Base-by-base conservation (phyloP, 2,888 invertebrate species). In the Cryptus viduatorius region DNA sequence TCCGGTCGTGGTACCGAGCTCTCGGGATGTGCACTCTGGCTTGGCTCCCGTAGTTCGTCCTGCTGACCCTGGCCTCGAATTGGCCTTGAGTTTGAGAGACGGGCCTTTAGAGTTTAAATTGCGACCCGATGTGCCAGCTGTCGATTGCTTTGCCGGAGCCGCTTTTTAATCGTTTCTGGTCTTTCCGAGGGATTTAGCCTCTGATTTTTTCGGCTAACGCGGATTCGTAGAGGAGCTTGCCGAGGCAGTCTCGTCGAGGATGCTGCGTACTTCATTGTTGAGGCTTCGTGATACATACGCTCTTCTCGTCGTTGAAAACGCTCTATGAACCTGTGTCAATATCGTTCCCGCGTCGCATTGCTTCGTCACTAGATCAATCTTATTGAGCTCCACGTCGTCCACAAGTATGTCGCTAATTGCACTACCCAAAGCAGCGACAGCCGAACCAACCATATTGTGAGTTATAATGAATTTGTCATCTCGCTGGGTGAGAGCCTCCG, bases 361-460 rank as follows among this genome's bases (percentile, higher is more conserved):
- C 12, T 10, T 71, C 29, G 71, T 53, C 7, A 80, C 46, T 16
- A 80, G 5, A 3, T 44, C 31, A 56, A 46, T n/a, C 14, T 67
- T 37, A 3, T 82, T 71, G 16, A 76, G 64, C 10, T 76, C 80
- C 65, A 69, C 83, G 46, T 73, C 46, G 12, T 56, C 67, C 29
- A 53, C 61, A 19, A 83, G 61, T 12, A 83, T 64, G 46, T 50
- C 65, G 7, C 83, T 71, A 3, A 76, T 80, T 12, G 64, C 77
- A 42, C 75, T 78, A 12, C 69, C 72, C 10, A 78, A 67, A 24
- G 80, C 80, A 19, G 78, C 64, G 5, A 81, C 71, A 2, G 76
- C 85, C 12, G 81, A 82, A 0, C 79, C 86, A 29, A 84, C 61
- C 50, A 78, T 67, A 3, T 82, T 84, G 73, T 82, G 82, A 31